Evolutionary conservation across 2,113 vertebrate species (phyloP).

Genomic region (Neodon shergylaensis): DNA sequence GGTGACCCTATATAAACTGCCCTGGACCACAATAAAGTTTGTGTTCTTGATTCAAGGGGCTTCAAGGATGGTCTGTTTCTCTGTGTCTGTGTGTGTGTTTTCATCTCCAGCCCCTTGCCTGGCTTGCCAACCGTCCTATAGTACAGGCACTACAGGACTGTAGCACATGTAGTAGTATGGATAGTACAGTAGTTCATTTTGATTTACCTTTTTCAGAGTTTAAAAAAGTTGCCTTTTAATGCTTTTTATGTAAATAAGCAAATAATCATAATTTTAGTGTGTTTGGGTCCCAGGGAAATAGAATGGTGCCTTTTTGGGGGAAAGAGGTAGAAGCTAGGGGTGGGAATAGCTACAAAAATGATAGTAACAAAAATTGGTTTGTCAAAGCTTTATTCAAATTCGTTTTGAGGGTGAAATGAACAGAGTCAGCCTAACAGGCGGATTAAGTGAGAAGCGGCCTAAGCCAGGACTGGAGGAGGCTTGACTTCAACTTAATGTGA

Average conservation of each 20-base stretch:
- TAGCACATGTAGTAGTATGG: too few species aligned
- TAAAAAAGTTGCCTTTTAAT: background rate
- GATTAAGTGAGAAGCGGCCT: background rate
- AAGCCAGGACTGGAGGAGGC: too few species aligned
- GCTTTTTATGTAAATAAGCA: background rate
- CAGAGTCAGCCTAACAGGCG: background rate
- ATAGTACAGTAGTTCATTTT: background rate
- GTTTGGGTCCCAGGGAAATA: constrained; percentile 2
- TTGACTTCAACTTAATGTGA: background rate
- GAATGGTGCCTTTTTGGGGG: background rate
- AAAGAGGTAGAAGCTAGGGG: too few species aligned
- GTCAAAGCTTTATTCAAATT: background rate
- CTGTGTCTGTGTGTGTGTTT: too few species aligned
- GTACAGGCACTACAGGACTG: too few species aligned
- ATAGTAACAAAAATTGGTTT: background rate
- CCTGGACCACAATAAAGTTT: too few species aligned
- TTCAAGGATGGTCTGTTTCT: too few species aligned
- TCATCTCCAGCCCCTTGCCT: too few species aligned
- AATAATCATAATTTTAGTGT: background rate
- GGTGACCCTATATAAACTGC: too few species aligned
- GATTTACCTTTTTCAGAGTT: background rate
- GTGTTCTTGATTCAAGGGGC: too few species aligned
- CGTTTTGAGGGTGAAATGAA: background rate
- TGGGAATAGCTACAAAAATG: background rate
- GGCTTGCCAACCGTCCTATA: too few species aligned